Evolutionary conservation across 2,797 vertebrate species (phyloP), one percentile per base, ranked within the genome.

Genomic region (Crocodylus rhombifer): DNA sequence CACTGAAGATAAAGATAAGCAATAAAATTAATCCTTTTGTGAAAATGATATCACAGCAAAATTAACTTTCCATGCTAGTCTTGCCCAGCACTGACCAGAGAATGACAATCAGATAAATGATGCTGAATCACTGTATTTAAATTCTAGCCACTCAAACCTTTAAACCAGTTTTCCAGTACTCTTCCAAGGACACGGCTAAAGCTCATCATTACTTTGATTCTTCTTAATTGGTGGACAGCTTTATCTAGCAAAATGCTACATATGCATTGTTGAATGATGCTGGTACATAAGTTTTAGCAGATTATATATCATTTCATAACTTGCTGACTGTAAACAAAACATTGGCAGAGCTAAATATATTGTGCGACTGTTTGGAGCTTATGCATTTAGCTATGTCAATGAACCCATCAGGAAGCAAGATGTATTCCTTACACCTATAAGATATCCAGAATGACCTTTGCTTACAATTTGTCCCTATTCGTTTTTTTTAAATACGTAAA

Each of bases 11-110:
- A 80, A 86, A 84, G 25, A 79, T 0, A 80, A 86, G 20, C 71
- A 85, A 51, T 81, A 77, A 87, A 92, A 57, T 16, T 90, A 90
- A 91, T 86, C 14, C 74, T 90, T 85, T 88, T 80, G n/a, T 82
- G 80, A 88, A 95, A 86, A 89, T 82, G 9, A 18, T 25, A 65
- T 63, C 56, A 26, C 23, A 89, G 82, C 28, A 86, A 93, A 92
- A 90, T 80, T 65, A 86, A 14, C 30, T 85, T 83, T 90, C 15
- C 21, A 76, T 78, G 56, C 23, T 64, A 73, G 61, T 30, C 16
- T 90, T 81, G 80, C 60, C 83, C 30, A 92, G n/a, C 65, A 78
- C 36, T 92, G 71, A 82, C 64, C 11, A 28, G 82, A 61, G 58
- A 85, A 88, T 14, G 67, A 20, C 56, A 93, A 25, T 61, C 33